A percentile compares a stretch with the other conserved stretches of the same genome.
Conservation (phyloP, 2,797 vertebrate genomes). For the Eidolon dupreanum region DNA sequence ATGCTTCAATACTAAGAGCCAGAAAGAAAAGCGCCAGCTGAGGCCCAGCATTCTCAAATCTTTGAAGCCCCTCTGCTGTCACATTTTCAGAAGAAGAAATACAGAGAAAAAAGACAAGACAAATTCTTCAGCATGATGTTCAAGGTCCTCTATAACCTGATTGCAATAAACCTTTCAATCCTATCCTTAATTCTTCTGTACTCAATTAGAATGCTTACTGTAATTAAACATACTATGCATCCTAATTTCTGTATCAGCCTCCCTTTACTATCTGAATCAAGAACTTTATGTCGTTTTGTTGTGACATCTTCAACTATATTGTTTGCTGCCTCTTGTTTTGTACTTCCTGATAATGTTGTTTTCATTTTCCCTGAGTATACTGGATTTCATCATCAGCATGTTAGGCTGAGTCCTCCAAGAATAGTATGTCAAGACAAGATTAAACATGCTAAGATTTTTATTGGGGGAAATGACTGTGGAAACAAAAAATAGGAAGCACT, state of each 20-base stretch:
- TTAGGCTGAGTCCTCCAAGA: background rate
- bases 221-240: background rate
- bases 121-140: background rate
- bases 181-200: background rate
- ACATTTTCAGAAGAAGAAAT: constrained; percentile 13
- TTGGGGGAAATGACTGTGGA: background rate
- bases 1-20: background rate
- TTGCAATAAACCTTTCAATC: constrained; percentile 5
- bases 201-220: background rate
- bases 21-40: background rate
- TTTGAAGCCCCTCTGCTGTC: background rate
- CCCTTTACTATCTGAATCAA: background rate
- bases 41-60: background rate
- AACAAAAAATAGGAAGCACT: background rate
- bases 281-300: background rate
- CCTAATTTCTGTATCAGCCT: background rate
- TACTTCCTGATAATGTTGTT: background rate
- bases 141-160: background rate
- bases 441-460: constrained; percentile 3
- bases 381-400: background rate
- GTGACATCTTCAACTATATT: background rate
- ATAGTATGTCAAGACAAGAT: constrained; percentile 23
- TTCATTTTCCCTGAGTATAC: background rate
- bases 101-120: background rate
- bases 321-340: background rate